These are phyloP conservation scores for Pycnomerus fuliginosus DNA, from an alignment of 2,888 invertebrate genomes.

Conservation along the genomic window DNA sequence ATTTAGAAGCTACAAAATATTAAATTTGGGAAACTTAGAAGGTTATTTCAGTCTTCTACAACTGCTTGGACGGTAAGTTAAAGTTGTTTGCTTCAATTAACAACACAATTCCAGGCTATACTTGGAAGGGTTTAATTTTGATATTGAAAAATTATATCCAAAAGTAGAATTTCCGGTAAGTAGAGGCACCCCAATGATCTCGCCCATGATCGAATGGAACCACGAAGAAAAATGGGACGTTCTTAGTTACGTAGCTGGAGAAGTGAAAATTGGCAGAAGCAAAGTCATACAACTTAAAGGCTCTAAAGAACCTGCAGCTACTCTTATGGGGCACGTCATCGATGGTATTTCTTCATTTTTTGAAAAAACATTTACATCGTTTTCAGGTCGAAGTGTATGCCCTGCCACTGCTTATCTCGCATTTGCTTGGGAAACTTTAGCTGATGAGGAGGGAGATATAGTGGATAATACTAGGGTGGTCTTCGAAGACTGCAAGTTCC, in stretches of 20 bases:
- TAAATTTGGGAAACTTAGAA: too few relatives aligned
- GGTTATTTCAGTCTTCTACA: too few relatives aligned
- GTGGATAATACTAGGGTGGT: slow-evolving; percentile 55
- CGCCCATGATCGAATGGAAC: slow-evolving; percentile 83
- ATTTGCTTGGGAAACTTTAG: slow-evolving; percentile 58
- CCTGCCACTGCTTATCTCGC: slow-evolving; percentile 65
- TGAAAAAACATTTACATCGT: too few relatives aligned
- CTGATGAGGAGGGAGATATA: slow-evolving; percentile 47
- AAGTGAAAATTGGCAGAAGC: slow-evolving; percentile 67
- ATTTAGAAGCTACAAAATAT: too few relatives aligned
- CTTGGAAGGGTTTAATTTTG: slow-evolving; percentile 73
- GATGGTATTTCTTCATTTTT: too few relatives aligned
- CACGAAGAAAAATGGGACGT: slow-evolving; percentile 76
- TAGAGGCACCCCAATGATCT: slow-evolving; percentile 51
- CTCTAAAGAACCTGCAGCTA: slow-evolving; percentile 67
- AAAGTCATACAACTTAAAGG: slow-evolving; percentile 61
- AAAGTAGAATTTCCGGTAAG: slow-evolving; percentile 78
- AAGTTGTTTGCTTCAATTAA: too few relatives aligned
- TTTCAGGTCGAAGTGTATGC: slow-evolving; percentile 47
- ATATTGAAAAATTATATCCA: slow-evolving; percentile 75
- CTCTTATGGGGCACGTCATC: slow-evolving; percentile 76
- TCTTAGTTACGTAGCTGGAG: too few relatives aligned
- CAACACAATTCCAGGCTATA: slow-evolving; percentile 77
- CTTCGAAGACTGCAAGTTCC: slow-evolving; percentile 61
- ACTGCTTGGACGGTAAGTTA: too few relatives aligned